phyloP scores from a whole-genome alignment of 92 coral and sea anemone genomes.

The Micromussa lordhowensis region DNA sequence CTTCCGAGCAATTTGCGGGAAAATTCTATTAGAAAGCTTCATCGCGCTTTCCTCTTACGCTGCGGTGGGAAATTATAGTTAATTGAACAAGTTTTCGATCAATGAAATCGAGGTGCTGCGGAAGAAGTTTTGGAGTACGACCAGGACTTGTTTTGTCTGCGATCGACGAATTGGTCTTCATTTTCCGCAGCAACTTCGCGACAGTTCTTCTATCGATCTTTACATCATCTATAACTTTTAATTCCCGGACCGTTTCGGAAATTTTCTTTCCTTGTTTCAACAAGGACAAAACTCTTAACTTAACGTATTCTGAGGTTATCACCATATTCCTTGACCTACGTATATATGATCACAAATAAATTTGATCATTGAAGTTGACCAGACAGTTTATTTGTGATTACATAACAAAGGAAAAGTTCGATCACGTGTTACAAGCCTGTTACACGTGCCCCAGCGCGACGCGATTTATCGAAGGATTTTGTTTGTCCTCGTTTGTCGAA shows the following conservation, averaged over 20 bases:
- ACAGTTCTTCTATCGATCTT: slow-evolving; percentile 4
- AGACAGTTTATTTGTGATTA: too few species aligned
- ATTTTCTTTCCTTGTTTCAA: neutral
- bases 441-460: too few species aligned
- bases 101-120: neutral
- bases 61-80: too few species aligned
- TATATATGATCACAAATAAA: too few species aligned
- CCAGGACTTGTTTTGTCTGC: slow-evolving; percentile 14
- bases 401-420: too few species aligned
- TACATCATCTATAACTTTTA: neutral
- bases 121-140: neutral
- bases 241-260: slow-evolving; percentile 10
- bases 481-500: too few species aligned
- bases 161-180: neutral
- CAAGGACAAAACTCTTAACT: slow-evolving; percentile 6
- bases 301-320: neutral
- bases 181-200: neutral
- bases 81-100: neutral
- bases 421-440: too few species aligned
- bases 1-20: too few species aligned
- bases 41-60: too few species aligned
- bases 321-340: slow-evolving; percentile 8
- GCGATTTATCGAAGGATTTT: too few species aligned
- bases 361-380: too few species aligned
- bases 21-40: too few species aligned